phyloP scores from a whole-genome alignment of 2,888 invertebrate species.

The Geophilus truncorum region DNA sequence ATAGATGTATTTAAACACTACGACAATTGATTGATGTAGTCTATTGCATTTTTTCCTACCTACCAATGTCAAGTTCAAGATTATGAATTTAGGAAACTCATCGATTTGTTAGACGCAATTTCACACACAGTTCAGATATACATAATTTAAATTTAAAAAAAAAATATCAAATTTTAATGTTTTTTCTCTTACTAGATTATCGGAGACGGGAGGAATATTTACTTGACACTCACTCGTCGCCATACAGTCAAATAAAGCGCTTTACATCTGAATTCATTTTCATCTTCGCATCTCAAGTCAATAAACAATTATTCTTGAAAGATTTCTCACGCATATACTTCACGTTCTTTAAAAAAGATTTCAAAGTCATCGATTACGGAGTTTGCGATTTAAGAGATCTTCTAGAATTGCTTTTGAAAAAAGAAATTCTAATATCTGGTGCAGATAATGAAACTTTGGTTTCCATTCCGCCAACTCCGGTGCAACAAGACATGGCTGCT shows the following conservation, averaged over 20 bases:
- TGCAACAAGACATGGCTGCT: too few relatives aligned
- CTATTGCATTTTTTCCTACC: slow-evolving; percentile 82
- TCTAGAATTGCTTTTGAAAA: slow-evolving; percentile 47
- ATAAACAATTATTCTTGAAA: slow-evolving; percentile 61
- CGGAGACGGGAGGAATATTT: slow-evolving; percentile 79
- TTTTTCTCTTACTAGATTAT: slow-evolving; percentile 60
- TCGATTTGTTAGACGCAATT: slow-evolving; percentile 84
- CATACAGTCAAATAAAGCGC: slow-evolving; percentile 78
- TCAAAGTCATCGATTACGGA: slow-evolving; percentile 80
- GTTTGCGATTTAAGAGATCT: slow-evolving; percentile 68
- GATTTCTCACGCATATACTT: slow-evolving; percentile 68
- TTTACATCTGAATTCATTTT: slow-evolving; percentile 87
- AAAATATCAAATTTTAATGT: not conserved
- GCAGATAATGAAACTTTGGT: slow-evolving; percentile 55
- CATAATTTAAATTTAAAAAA: slow-evolving; percentile 40
- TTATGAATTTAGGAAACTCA: slow-evolving; percentile 90
- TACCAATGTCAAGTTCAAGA: slow-evolving; percentile 95
- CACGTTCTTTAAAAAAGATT: slow-evolving; percentile 55
- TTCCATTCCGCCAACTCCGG: slow-evolving; percentile 73
- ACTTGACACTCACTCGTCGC: slow-evolving; percentile 82
- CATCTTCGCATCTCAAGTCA: slow-evolving; percentile 73
- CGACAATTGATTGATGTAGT: slow-evolving; percentile 73
- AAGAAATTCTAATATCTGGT: slow-evolving; percentile 44
- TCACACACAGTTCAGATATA: slow-evolving; percentile 73
- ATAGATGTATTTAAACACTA: slow-evolving; percentile 76